A percentile compares a stretch with the other conserved stretches of the same genome.
These are phyloP conservation scores for Nyctalus aviator DNA, from an alignment of 2,797 vertebrate genomes.

Conservation along the genomic window DNA sequence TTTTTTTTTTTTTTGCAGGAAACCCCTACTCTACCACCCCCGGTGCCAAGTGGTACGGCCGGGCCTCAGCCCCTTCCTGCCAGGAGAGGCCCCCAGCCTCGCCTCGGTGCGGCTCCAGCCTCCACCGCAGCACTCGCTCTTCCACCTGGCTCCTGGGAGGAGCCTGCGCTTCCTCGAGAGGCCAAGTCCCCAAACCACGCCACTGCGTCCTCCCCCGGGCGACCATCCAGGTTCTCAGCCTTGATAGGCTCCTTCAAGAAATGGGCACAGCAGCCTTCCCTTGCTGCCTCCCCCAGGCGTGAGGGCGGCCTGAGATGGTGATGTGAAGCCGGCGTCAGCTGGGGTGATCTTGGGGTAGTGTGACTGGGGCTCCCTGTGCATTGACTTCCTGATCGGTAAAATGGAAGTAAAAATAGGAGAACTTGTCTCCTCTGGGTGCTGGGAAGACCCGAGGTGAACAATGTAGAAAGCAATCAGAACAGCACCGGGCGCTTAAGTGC, in stretches of 20 bases:
- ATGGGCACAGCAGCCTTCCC: neutral
- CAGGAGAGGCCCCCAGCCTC: neutral
- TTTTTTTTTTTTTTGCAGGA: neutral
- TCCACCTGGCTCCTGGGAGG: neutral
- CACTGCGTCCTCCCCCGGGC: neutral
- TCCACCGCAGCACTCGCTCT: neutral
- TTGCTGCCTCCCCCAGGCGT: no score
- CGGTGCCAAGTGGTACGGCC: neutral
- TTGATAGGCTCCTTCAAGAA: neutral
- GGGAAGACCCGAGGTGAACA: conserved; percentile 52
- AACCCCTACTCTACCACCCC: neutral
- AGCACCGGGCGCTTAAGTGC: conserved; percentile 33
- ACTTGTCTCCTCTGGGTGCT: neutral
- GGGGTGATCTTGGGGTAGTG: neutral
- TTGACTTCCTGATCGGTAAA: conserved; percentile 57
- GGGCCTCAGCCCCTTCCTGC: neutral
- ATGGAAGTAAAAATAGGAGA: neutral
- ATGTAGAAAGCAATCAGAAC: neutral
- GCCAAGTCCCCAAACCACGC: neutral
- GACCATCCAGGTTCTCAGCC: neutral
- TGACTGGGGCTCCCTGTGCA: neutral
- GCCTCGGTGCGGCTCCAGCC: neutral
- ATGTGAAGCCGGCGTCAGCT: neutral
- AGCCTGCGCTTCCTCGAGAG: neutral
- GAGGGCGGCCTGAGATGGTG: neutral